phyloP scores from a whole-genome alignment of 2,113 vertebrate genomes.

The Sturnira hondurensis region DNA sequence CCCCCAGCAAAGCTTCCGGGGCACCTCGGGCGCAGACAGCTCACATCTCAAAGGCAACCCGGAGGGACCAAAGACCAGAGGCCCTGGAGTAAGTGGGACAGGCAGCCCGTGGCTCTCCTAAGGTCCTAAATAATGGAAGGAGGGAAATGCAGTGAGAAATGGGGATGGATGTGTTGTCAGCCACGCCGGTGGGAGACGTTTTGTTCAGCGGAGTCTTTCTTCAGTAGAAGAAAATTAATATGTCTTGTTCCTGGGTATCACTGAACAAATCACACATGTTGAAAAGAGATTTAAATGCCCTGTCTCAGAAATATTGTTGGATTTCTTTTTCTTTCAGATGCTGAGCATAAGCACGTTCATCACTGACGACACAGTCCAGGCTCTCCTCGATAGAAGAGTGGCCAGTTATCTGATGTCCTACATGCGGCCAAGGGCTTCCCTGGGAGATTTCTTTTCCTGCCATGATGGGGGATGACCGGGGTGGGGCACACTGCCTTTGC shows the following conservation, averaged over 20 bases:
- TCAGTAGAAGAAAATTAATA: background rate
- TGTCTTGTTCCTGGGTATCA: background rate
- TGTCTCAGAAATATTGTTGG: background rate
- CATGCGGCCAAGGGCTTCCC: background rate
- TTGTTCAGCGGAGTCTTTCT: background rate
- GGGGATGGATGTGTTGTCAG: background rate
- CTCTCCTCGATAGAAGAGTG: background rate
- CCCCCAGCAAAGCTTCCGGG: background rate
- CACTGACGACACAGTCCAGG: background rate
- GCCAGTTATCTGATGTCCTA: background rate
- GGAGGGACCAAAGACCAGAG: background rate
- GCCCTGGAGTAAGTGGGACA: background rate
- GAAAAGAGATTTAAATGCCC: background rate
- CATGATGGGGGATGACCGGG: background rate
- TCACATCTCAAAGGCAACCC: background rate
- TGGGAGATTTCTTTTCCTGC: background rate
- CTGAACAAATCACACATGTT: background rate
- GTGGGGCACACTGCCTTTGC: fast-evolving
- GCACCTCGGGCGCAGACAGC: too few relatives aligned
- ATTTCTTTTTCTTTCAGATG: constrained; percentile 6
- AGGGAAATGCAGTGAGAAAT: fast-evolving
- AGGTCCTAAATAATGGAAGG: background rate
- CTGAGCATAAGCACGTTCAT: background rate
- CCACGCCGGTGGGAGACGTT: background rate
- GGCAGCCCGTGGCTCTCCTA: background rate